Evolutionary conservation across 2,797 vertebrate genomes (phyloP), one percentile per base, ranked within the genome.

Genomic region (Carduelis carduelis): DNA sequence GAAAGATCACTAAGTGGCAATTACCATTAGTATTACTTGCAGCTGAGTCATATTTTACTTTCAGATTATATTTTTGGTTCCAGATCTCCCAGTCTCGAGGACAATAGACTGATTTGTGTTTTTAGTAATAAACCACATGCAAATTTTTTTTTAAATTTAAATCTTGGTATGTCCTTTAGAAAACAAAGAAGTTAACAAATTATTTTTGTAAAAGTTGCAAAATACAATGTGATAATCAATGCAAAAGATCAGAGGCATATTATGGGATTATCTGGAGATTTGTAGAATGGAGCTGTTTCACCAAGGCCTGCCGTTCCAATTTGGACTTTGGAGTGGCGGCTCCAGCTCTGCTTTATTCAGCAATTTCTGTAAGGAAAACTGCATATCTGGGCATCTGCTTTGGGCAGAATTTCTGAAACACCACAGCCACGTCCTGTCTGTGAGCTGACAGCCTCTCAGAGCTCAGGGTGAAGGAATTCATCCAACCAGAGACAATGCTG

Each of bases 1-100:
- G 79, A 46, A 85, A 95, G 71, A 92, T 74, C 89, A 92, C 61
- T 79, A 64, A 91, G 47, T 64, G 83, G 86, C 78, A 92, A 97
- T 94, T 90, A 66, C 69, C 78, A 87, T 88, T 85, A 91, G 70
- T 77, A 78, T 35, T 52, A 69, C 63, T 88, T 68, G 47, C 77
- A 94, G 88, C 69, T 89, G 91, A 92, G 80, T 92, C 75, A 55
- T 5, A 8, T 70, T 81, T 91, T 59, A 17, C 61, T 91, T 89
- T 69, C 69, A 69, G 77, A 81, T 50, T 4, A 2, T 65, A 46
- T 81, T 94, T 96, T 72, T 59, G 34, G 57, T 91, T 91, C 83
- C 89, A 89, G 57, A 83, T 57, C 46, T 91, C 85, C 32, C 63
- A 59, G 65, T 83, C 69, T 52, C 4, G 6, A 60, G 92, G 69